Evolutionary conservation across 2,797 vertebrate genomes (phyloP).

Genomic region (Nothura maculosa): DNA sequence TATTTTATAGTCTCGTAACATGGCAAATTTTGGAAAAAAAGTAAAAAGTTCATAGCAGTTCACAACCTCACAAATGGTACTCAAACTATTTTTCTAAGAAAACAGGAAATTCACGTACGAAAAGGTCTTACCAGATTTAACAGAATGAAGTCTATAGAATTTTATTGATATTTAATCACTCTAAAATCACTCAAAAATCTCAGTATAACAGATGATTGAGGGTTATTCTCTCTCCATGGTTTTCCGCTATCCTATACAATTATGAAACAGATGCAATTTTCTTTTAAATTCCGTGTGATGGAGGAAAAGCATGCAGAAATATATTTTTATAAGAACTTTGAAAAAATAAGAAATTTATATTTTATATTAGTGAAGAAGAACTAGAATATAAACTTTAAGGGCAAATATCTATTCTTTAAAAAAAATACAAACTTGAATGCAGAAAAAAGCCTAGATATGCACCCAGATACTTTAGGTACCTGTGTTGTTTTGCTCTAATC

Average conservation of each 20-base stretch:
- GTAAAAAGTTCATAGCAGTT: not conserved
- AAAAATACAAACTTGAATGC: not conserved
- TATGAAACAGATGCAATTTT: not conserved
- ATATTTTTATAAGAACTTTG: not conserved
- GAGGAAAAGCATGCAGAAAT: not conserved
- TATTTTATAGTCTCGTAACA: conserved; percentile 31
- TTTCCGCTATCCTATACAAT: not conserved
- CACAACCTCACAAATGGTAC: not conserved
- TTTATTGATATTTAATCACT: not conserved
- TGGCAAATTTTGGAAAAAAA: not conserved
- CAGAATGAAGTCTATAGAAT: not conserved
- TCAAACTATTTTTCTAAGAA: not conserved
- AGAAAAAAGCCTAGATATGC: not conserved
- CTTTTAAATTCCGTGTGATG: not conserved
- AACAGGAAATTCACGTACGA: not conserved
- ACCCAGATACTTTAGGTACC: not conserved
- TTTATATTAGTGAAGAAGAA: not conserved
- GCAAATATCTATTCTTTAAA: not conserved
- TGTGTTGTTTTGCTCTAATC: not conserved
- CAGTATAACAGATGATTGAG: not conserved
- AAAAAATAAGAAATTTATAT: not conserved
- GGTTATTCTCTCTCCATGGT: not conserved
- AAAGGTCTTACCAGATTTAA: not conserved
- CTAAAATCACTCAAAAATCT: not conserved
- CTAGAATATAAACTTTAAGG: not conserved